Evolutionary conservation across 2,113 vertebrate species (phyloP).

Genomic region (Origma solitaria): DNA sequence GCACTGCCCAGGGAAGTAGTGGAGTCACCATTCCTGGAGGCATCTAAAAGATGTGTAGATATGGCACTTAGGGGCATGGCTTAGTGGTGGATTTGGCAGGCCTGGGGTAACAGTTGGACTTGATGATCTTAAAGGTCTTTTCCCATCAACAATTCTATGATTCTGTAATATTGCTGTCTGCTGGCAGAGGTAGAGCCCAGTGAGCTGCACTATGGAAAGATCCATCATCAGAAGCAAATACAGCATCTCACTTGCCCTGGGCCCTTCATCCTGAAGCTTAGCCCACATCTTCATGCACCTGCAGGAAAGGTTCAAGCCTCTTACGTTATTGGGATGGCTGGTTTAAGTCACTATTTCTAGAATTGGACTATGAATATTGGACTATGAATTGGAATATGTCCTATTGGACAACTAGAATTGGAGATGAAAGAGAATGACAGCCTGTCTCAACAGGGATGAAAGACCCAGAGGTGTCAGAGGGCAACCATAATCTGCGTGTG

Average conservation of each 20-base stretch:
- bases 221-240: neutral
- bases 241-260: neutral
- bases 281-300: neutral
- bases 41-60: neutral
- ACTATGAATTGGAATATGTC: no score
- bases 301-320: neutral
- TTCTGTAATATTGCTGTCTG: neutral
- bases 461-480: neutral
- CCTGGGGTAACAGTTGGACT: neutral
- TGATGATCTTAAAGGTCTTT: neutral
- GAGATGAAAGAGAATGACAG: neutral
- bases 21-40: neutral
- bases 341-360: neutral
- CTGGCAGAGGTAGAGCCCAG: neutral
- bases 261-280: neutral
- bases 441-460: neutral
- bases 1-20: neutral
- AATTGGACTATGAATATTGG: no score
- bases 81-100: neutral
- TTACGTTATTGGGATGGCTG: neutral
- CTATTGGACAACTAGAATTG: neutral
- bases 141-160: neutral
- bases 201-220: neutral
- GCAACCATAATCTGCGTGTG: neutral
- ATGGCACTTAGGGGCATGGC: neutral